These are phyloP conservation scores for Hermetia illucens DNA, from an alignment of 1,140 invertebrate species.

Conservation along the genomic window DNA sequence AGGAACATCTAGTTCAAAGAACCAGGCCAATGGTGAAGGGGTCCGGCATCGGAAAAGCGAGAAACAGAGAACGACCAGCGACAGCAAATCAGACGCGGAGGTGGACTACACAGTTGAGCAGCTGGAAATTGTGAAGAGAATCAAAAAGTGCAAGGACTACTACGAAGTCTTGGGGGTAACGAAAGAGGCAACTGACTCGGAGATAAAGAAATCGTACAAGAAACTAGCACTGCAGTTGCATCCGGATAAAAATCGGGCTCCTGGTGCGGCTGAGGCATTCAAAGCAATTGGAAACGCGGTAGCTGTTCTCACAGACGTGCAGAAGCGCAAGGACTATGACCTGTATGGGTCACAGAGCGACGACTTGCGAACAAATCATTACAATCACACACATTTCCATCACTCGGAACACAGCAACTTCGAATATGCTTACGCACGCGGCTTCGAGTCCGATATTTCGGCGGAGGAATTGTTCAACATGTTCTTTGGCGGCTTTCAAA, in stretches of 20 bases:
- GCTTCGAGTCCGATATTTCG: slow-evolving; percentile 81
- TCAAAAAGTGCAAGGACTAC: slow-evolving; percentile 75
- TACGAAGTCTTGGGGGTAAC: slow-evolving; percentile 88
- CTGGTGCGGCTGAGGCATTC: slow-evolving; percentile 90
- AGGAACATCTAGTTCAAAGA: too few species aligned
- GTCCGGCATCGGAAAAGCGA: neutral
- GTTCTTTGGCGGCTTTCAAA: slow-evolving; percentile 70
- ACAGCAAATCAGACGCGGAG: slow-evolving; percentile 15
- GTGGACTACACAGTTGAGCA: slow-evolving; percentile 40
- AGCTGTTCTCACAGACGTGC: slow-evolving; percentile 76
- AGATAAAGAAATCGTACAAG: slow-evolving; percentile 93
- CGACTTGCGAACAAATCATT: neutral
- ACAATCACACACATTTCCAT: slow-evolving; percentile 2
- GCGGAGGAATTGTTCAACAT: slow-evolving; percentile 96
- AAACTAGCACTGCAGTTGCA: slow-evolving; percentile 92
- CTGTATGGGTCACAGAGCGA: slow-evolving; percentile 48
- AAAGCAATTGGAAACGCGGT: slow-evolving; percentile 89
- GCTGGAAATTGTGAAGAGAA: slow-evolving; percentile 40
- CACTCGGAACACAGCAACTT: slow-evolving; percentile 4
- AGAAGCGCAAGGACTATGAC: slow-evolving; percentile 92
- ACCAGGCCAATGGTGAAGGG: slow-evolving; percentile 1
- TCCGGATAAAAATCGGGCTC: slow-evolving; percentile 97
- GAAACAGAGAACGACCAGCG: slow-evolving; percentile 35
- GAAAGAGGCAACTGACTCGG: slow-evolving; percentile 83
- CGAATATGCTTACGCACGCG: slow-evolving; percentile 52